Evolutionary conservation across 2,797 vertebrate genomes (phyloP), one percentile per base, ranked within the genome.

Genomic region (Hapalemur alaotrensis): DNA sequence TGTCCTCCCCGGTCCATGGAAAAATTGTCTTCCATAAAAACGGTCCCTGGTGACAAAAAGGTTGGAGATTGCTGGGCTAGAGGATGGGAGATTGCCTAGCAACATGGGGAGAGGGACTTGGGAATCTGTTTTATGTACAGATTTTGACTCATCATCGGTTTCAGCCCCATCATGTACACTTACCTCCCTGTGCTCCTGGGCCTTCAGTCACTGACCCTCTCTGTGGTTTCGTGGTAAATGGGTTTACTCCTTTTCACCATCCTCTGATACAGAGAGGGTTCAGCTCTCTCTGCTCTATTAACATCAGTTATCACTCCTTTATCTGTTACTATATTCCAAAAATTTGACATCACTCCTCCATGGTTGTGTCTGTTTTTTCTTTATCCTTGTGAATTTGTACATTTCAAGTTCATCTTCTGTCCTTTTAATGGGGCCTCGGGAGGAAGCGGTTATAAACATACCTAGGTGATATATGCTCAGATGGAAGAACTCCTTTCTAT

Each of bases 371-470:
- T 92, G 41, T 70, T 28, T 52, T 52, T 52, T 52, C 52, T 89
- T 83, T 86, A 69, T 35, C 57, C 20, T 41, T 72, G 13, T 63
- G 63, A 78, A 38, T 52, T 54, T 8, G 41, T 82, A 50, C 28
- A 92, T 76, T 88, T 97, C 35, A 89, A 63, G 85, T 70, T 89
- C 52, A 41, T 70, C 76, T 89, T 93, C 63, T 69, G n/a, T 88
- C 35, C 46, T 80, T 92, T 85, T 61, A 67, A 12, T 7, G 38
- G 43, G 30, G 25, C 6, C 43, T 82, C 78, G 20, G 18, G 28
- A 79, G 25, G n/a, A 82, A 79, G 52, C 10, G 78, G 65, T 50
- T 91, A 85, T 59, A 84, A 61, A 87, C 43, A 87, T 41, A 48
- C 11, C 11, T 84, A 28, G 70, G 91, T 43, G 30, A 52, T 67